Evolutionary conservation across 2,797 vertebrate species (phyloP).

Genomic region (Rhyacichthys aspro): DNA sequence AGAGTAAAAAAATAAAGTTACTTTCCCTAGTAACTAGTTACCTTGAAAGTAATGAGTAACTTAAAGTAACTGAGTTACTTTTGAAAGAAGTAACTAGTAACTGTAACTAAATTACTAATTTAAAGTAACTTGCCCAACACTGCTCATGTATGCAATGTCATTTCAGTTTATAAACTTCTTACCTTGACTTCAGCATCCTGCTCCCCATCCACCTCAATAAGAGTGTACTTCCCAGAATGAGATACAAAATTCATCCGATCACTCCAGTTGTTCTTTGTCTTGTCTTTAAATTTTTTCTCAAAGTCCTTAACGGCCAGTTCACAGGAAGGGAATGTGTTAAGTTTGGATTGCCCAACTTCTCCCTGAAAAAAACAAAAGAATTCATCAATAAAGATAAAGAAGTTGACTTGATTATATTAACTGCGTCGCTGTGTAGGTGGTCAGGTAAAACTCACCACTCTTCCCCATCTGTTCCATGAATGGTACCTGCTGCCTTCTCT

Average conservation of each 20-base stretch:
- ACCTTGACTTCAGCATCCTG: conserved; percentile 78
- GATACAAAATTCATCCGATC: conserved; percentile 81
- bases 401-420: not conserved
- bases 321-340: conserved; percentile 32
- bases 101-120: no score
- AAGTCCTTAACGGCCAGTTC: conserved; percentile 86
- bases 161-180: conserved; percentile 32
- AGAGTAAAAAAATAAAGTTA: no score
- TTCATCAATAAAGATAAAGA: not conserved
- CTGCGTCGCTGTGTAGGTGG: not conserved
- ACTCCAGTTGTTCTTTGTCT: conserved; percentile 92
- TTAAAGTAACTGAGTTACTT: no score
- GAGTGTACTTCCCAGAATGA: conserved; percentile 87
- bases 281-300: conserved; percentile 93
- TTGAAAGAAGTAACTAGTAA: no score
- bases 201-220: conserved; percentile 89
- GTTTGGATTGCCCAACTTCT: conserved; percentile 83
- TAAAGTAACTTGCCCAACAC: no score
- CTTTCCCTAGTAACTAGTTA: no score
- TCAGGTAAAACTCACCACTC: conserved; percentile 78
- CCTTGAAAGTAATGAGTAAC: no score
- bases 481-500: conserved; percentile 40
- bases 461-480: conserved; percentile 90
- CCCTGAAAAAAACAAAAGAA: conserved; percentile 76
- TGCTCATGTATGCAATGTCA: no score